Conservation (phyloP, 2,797 vertebrate genomes). For the Sarcoramphus papa region DNA sequence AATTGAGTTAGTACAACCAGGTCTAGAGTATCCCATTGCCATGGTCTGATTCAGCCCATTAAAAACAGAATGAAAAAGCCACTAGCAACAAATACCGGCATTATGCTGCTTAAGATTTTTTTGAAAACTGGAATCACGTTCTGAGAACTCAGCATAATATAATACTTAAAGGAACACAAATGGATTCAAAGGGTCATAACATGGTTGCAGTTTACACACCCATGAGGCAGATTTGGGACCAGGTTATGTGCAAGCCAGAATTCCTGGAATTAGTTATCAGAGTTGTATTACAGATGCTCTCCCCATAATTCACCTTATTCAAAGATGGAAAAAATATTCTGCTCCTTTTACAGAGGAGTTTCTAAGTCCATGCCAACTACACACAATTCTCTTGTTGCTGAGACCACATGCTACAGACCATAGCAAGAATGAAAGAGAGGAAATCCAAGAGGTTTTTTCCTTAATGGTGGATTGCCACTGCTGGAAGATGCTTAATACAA, state of each 20-base stretch:
- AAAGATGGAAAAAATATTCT: background rate
- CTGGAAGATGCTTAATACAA: background rate
- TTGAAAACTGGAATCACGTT: background rate
- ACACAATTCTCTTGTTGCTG: background rate
- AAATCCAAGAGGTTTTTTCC: background rate
- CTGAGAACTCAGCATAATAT: background rate
- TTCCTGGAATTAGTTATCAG: background rate
- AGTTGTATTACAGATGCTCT: background rate
- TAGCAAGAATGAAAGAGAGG: background rate
- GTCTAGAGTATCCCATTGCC: background rate
- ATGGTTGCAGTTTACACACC: background rate
- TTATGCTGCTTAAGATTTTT: background rate
- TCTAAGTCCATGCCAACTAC: background rate
- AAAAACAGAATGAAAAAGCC: background rate
- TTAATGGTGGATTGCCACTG: background rate
- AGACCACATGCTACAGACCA: background rate
- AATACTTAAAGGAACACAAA: constrained; percentile 3
- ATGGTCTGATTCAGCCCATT: constrained; percentile 6
- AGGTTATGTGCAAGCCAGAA: background rate
- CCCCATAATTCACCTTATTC: background rate
- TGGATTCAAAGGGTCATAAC: background rate
- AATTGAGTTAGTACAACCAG: constrained; percentile 22
- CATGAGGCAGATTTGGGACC: background rate
- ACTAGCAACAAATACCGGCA: constrained; percentile 8
- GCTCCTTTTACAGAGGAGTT: background rate